Evolutionary conservation across 2,113 vertebrate species (phyloP), one percentile per base, ranked within the genome.

Genomic region (Zosterops japonicus): DNA sequence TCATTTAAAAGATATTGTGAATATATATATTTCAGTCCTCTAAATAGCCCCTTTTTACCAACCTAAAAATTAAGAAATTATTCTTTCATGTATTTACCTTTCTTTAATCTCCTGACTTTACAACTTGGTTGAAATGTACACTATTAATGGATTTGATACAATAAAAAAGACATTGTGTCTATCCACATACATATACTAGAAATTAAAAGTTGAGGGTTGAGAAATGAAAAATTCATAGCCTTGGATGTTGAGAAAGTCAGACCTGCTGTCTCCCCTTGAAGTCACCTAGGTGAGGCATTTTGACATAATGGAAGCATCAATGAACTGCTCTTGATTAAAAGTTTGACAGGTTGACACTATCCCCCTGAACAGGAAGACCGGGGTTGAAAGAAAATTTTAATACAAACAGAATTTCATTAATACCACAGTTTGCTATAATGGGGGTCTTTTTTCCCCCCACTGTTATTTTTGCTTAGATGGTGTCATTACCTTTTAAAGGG

Each of bases 401-500:
- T 97, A 96, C 97, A 97, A 97, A 97, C 97, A 97, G 97, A 97
- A 97, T 97, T 96, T 94, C 96, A 97, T 97, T 97, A 97, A 97
- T 95, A 96, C 74, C 86, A 89, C 93, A 91, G 89, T 95, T 96
- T 95, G 64, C 87, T 93, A 22, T 94, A 95, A 96, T 93, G 92
- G 96, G 77, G 81, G 87, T 87, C 60, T 75, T 60, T 46, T 28
- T 70, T 46, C 1, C 13, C 39, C 80, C 89, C 39, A 44, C 94
- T 52, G 63, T 88, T 97, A 83, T 81, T 93, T 87, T 74, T 92
- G 60, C 95, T 97, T 94, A 92, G 87, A 89, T 87, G 65, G 83
- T 93, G 89, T 90, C 86, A 79, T 94, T 97, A 72, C 53, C 72
- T 96, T 94, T 94, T 96, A 94, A 93, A 93, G 70, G 64, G 25